Evolutionary conservation across 2,888 invertebrate genomes (phyloP).

Genomic region (Imbricaverruca yamaguchii): DNA sequence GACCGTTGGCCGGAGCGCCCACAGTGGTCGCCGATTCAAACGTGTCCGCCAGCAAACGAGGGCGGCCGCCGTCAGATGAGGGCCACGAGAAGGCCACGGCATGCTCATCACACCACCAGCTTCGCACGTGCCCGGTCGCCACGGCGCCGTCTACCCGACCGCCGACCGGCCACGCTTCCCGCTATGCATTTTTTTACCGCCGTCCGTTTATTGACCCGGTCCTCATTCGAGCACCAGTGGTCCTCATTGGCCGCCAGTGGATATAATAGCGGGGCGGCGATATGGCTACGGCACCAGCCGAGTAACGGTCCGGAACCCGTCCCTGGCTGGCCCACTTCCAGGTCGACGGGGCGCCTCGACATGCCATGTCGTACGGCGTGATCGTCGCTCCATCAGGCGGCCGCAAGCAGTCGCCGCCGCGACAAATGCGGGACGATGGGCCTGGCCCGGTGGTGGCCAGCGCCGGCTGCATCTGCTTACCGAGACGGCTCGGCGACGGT

Average conservation of each 20-base stretch:
- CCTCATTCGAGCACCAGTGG: neutral
- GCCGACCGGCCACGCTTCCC: neutral
- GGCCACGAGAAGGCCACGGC: neutral
- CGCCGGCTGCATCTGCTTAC: neutral
- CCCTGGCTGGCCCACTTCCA: neutral
- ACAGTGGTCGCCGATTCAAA: neutral
- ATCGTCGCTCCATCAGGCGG: neutral
- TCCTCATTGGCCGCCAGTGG: neutral
- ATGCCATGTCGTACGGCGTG: neutral
- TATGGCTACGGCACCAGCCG: neutral
- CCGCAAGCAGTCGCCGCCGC: neutral
- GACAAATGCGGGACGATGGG: too few species aligned
- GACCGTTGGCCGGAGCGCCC: neutral
- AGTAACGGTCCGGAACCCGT: neutral
- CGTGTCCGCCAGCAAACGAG: neutral
- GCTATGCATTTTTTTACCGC: neutral
- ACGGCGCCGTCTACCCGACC: neutral
- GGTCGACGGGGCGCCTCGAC: neutral
- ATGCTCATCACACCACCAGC: neutral
- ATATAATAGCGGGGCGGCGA: neutral
- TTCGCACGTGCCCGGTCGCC: neutral
- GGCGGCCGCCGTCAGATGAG: neutral
- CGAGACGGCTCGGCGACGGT: neutral
- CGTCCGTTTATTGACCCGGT: slow-evolving; percentile 7
- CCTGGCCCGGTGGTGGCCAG: neutral